Base-by-base conservation (phyloP, 2,888 invertebrate genomes). In the Nasonovia ribisnigri region DNA sequence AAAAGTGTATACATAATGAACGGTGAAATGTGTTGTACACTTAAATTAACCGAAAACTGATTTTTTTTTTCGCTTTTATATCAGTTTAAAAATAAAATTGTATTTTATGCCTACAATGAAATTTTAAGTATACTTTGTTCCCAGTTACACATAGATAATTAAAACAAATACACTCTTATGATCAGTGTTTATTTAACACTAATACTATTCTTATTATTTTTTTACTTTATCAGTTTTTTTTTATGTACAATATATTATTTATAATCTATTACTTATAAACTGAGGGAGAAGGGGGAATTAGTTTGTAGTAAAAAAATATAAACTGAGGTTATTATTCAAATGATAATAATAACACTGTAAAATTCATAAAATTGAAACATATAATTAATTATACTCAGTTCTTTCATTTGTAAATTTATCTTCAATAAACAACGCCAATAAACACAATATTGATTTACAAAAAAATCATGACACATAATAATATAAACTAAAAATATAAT, bases 381-480 rank as follows among this genome's bases (percentile, higher is more conserved):
- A 92, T 88, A 88, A 54, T 91, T 88, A 88, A 54, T 91, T 87
- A 67, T 54, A 92, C 43, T 92, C 88, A 92, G 88, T 92, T 88
- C 88, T 92, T 88, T 92, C 29, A 77, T 88, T 92, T 77, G n/a
- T 88, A 77, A 88, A 92, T 88, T 54, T 46, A 84, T 88, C 42
- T 91, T 88, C 29, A 88, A 92, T 46, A 87, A 87, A 87, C 36
- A 87, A 92, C n/a, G 36, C 67, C 60, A 87, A 92, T 92, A 43
- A 60, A 91, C 92, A 92, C 48, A 42, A 88, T 88, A 92, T 67
- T 57, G 86, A 91, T n/a, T 92, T 67, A 51, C 90, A 67, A 91
- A 84, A 57, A 86, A 91, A 86, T 48, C n/a, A 88, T 88, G 92
- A 92, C 67, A 88, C 51, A 67, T 88, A 54, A 92, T 54, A 42